Percentiles rank a stretch among this genome's conserved stretches.
These are phyloP conservation scores for Halcyon leucocephala DNA, from an alignment of 2,797 vertebrate species.

Conservation along the genomic window DNA sequence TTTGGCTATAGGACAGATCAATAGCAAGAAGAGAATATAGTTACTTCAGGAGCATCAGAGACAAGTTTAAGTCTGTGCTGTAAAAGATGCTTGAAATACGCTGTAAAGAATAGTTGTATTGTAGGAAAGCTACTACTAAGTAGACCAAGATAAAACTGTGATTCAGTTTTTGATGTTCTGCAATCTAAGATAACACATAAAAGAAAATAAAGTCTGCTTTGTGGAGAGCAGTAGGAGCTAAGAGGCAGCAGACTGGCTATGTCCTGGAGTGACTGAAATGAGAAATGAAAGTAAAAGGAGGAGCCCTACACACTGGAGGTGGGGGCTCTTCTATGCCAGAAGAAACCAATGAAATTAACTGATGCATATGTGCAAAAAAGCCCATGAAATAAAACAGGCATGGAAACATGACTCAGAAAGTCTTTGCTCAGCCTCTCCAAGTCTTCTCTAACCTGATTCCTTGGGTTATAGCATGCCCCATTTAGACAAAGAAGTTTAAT, in stretches of 20 bases:
- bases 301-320: neutral
- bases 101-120: neutral
- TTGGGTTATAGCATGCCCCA: rapidly evolving
- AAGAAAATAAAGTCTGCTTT: neutral
- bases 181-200: neutral
- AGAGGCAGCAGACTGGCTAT: neutral
- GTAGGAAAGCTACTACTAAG: neutral
- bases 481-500: neutral
- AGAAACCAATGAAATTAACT: neutral
- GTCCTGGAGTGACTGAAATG: neutral
- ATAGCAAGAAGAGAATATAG: neutral
- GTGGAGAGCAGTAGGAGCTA: neutral
- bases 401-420: neutral
- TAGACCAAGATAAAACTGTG: neutral
- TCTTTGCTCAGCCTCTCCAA: neutral
- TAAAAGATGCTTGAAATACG: neutral
- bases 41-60: neutral
- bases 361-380: neutral
- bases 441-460: neutral
- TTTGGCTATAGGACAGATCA: neutral
- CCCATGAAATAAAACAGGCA: neutral
- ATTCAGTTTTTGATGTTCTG: neutral
- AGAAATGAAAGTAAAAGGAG: neutral
- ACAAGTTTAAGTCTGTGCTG: neutral
- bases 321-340: neutral